phyloP scores from a whole-genome alignment of 2,113 vertebrate species.

The Heteronetta atricapilla region DNA sequence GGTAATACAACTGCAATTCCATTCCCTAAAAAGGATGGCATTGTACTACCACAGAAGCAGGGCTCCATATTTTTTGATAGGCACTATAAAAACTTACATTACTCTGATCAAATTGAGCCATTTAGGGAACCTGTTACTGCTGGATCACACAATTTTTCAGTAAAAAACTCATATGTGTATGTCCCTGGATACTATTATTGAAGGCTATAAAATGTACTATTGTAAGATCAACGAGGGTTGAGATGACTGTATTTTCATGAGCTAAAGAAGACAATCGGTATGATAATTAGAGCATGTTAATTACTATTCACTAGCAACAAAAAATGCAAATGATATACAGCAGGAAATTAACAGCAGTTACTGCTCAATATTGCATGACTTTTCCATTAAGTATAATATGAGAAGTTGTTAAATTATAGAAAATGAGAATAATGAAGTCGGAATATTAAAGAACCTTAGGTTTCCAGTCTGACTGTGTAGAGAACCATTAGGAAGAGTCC shows the following conservation, averaged over 20 bases:
- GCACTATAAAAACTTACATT: conserved; percentile 70
- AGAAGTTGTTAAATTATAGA: conserved; percentile 85
- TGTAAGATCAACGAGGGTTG: conserved; percentile 71
- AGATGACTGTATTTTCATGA: conserved; percentile 74
- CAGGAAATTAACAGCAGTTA: conserved; percentile 86
- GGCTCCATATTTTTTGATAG: conserved; percentile 47
- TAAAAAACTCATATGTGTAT: conserved; percentile 53
- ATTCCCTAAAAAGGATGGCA: conserved; percentile 17
- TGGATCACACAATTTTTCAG: conserved; percentile 57
- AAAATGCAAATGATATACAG: conserved; percentile 84
- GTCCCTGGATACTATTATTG: conserved; percentile 62
- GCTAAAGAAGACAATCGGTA: conserved; percentile 78
- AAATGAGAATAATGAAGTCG: conserved; percentile 79
- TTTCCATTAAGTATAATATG: conserved; percentile 84
- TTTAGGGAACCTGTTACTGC: conserved; percentile 57
- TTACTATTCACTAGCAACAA: conserved; percentile 79
- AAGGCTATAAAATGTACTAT: conserved; percentile 69
- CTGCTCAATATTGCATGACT: conserved; percentile 88
- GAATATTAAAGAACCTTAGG: conserved; percentile 74
- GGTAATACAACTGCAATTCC: conserved; percentile 23
- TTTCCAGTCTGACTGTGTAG: conserved; percentile 50
- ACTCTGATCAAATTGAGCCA: conserved; percentile 64
- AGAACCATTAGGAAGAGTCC: conserved; percentile 56
- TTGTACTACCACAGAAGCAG: conserved; percentile 35
- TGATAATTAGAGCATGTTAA: conserved; percentile 83